Percentiles rank a stretch among this genome's conserved stretches.
phyloP scores from a whole-genome alignment of 2,888 invertebrate genomes.

The Sarcophaga subvicina region DNA sequence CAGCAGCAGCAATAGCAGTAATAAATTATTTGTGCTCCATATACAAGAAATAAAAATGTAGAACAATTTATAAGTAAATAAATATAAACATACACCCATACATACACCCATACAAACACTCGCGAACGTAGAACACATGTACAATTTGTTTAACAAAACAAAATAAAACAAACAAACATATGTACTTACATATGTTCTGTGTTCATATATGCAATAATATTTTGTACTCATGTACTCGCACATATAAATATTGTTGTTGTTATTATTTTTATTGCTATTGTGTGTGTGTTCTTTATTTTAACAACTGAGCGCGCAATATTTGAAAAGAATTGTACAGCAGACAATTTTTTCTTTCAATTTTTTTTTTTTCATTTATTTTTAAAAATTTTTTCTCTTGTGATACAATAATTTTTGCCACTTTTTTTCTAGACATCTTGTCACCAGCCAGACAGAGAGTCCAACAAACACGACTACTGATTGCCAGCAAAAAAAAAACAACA shows the following conservation, averaged over 20 bases:
- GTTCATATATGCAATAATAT: no score
- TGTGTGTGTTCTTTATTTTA: background rate
- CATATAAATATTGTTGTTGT: no score
- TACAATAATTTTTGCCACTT: constrained; percentile 34
- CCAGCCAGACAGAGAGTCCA: constrained; percentile 28
- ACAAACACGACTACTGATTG: background rate
- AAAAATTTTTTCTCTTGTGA: constrained; percentile 17
- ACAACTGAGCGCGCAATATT: background rate
- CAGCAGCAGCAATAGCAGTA: constrained; percentile 1
- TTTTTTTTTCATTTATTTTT: constrained; percentile 21
- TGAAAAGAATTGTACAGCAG: constrained; percentile 55
- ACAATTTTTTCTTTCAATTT: constrained; percentile 1
- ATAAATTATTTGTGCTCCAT: constrained; percentile 3
- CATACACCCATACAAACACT: background rate
- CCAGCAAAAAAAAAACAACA: background rate
- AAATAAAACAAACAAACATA: background rate
- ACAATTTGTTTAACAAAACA: background rate
- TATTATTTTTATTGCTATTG: no score
- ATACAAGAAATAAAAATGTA: constrained; percentile 24
- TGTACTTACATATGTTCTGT: background rate
- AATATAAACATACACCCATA: background rate
- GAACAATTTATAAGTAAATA: constrained; percentile 58
- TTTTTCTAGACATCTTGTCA: constrained; percentile 63
- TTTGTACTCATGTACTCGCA: no score
- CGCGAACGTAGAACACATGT: background rate